A percentile compares a stretch with the other conserved stretches of the same genome.
phyloP scores from a whole-genome alignment of 2,113 vertebrate genomes.

The Cebidichthys violaceus region DNA sequence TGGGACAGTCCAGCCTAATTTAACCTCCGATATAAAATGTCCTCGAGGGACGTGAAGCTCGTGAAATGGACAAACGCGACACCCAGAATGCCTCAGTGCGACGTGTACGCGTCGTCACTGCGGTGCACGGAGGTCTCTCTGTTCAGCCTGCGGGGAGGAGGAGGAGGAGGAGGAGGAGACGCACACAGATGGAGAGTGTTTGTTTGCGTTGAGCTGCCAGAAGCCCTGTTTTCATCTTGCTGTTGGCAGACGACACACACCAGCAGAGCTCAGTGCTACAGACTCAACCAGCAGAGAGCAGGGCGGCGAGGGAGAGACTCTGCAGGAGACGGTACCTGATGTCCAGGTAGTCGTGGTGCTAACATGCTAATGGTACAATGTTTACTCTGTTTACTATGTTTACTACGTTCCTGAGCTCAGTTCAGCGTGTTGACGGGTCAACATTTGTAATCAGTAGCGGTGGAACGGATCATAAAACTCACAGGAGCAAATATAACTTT shows the following conservation, averaged over 20 bases:
- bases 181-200: conserved; percentile 54
- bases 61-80: background rate
- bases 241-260: conserved; percentile 37
- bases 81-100: conserved; percentile 2
- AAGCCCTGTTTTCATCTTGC: background rate
- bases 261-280: conserved; percentile 22
- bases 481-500: too few relatives aligned
- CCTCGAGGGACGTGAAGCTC: too few relatives aligned
- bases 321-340: background rate
- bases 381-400: background rate
- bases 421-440: too few relatives aligned
- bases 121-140: background rate
- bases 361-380: background rate
- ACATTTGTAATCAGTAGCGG: too few relatives aligned
- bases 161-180: conserved; percentile 24
- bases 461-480: too few relatives aligned
- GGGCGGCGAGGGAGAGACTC: background rate
- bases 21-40: too few relatives aligned
- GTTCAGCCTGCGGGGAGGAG: conserved; percentile 24
- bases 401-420: too few relatives aligned
- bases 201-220: conserved; percentile 36
- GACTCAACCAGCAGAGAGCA: background rate
- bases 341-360: background rate
- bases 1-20: too few relatives aligned
- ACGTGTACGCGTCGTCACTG: background rate